Percentiles rank a stretch among this genome's conserved stretches.
Evolutionary conservation across 2,797 vertebrate species (phyloP).

Genomic region (Glyptemys insculpta): DNA sequence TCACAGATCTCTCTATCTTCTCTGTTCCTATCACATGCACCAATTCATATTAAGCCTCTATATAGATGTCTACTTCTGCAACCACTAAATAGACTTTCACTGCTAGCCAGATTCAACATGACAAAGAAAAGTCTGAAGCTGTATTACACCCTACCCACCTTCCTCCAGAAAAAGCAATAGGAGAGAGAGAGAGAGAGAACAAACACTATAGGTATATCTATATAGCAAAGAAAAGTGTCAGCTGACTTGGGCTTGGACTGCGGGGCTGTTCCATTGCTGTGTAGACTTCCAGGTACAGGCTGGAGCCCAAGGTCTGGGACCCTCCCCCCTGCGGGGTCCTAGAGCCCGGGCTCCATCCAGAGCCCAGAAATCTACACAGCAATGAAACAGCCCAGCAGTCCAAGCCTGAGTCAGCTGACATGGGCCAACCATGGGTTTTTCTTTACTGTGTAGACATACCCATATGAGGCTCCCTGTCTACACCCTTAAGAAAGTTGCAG

Average conservation of each 20-base stretch:
- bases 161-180: not conserved
- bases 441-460: not conserved
- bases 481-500: not conserved
- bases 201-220: no score
- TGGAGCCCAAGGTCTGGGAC: no score
- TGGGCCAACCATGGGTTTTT: no score
- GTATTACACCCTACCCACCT: not conserved
- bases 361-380: no score
- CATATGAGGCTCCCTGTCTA: not conserved
- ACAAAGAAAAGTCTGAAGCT: not conserved
- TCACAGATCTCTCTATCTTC: not conserved
- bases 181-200: not conserved
- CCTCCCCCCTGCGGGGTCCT: no score
- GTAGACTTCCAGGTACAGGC: no score
- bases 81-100: not conserved
- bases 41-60: not conserved
- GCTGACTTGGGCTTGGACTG: no score
- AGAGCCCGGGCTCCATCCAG: no score
- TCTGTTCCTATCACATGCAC: not conserved
- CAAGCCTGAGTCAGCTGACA: no score
- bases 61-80: conserved; percentile 1
- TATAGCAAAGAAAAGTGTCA: no score
- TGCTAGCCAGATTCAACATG: not conserved
- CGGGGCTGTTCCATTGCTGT: no score
- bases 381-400: no score